These are phyloP conservation scores for Sphyrna mokarran DNA, from an alignment of 2,113 vertebrate species.

Conservation along the genomic window DNA sequence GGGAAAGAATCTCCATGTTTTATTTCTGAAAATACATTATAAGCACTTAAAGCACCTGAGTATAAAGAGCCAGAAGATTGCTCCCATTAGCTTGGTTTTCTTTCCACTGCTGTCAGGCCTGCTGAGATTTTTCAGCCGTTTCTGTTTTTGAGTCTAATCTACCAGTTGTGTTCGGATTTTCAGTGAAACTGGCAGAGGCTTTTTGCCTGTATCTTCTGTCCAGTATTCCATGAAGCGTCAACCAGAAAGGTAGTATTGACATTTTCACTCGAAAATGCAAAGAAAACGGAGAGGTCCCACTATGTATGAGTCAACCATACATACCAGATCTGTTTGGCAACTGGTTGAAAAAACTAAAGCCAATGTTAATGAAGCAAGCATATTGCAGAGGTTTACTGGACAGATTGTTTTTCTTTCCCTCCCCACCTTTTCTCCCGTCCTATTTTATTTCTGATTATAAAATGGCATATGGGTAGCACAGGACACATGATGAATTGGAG, in stretches of 20 bases:
- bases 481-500: not conserved
- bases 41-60: not conserved
- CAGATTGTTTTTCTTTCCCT: not conserved
- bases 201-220: not conserved
- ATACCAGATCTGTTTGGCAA: not conserved
- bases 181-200: not conserved
- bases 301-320: not conserved
- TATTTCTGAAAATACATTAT: not conserved
- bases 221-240: not conserved
- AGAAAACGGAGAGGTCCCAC: not conserved
- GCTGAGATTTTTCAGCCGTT: not conserved
- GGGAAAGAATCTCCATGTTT: not conserved
- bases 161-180: not conserved
- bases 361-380: no score
- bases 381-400: not conserved
- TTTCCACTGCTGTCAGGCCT: no score
- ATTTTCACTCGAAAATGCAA: not conserved
- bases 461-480: not conserved
- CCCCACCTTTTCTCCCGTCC: not conserved
- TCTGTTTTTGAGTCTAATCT: no score
- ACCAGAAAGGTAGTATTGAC: not conserved
- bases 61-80: no score
- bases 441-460: not conserved
- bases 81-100: no score
- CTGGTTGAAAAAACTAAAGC: not conserved